phyloP scores from a whole-genome alignment of 2,797 vertebrate genomes.

The Tauraco hartlaubi region DNA sequence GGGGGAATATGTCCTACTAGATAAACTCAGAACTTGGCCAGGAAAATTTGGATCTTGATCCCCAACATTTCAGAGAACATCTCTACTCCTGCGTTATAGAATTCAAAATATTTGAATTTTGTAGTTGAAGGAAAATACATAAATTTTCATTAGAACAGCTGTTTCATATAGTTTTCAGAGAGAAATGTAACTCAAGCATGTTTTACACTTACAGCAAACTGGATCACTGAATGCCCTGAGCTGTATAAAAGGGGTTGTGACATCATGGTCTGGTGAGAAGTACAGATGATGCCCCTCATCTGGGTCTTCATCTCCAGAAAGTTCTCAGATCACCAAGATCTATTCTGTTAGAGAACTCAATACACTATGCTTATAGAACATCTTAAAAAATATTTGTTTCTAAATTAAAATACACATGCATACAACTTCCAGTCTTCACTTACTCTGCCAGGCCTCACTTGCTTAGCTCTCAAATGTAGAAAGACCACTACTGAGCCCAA shows the following conservation, averaged over 20 bases:
- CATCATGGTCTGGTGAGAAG: neutral
- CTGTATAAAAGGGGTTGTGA: neutral
- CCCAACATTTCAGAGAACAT: neutral
- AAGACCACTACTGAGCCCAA: neutral
- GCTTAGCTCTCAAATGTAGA: neutral
- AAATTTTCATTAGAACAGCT: neutral
- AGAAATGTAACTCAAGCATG: neutral
- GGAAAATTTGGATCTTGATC: neutral
- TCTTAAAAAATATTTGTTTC: neutral
- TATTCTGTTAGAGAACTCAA: neutral
- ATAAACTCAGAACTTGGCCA: neutral
- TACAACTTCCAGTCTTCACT: neutral
- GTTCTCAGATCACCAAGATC: neutral
- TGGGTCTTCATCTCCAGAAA: neutral
- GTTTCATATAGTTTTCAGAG: neutral
- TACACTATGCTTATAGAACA: neutral
- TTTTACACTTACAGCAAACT: neutral
- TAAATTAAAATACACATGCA: neutral
- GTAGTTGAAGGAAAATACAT: neutral
- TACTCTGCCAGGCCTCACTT: neutral
- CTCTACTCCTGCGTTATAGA: neutral
- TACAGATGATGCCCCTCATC: neutral
- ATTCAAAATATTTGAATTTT: neutral
- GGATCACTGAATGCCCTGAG: neutral
- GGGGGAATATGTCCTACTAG: neutral